A percentile compares a stretch with the other conserved stretches of the same genome.
phyloP scores from a whole-genome alignment of 2,888 invertebrate genomes.

The Melikaiella ostensackeni region DNA sequence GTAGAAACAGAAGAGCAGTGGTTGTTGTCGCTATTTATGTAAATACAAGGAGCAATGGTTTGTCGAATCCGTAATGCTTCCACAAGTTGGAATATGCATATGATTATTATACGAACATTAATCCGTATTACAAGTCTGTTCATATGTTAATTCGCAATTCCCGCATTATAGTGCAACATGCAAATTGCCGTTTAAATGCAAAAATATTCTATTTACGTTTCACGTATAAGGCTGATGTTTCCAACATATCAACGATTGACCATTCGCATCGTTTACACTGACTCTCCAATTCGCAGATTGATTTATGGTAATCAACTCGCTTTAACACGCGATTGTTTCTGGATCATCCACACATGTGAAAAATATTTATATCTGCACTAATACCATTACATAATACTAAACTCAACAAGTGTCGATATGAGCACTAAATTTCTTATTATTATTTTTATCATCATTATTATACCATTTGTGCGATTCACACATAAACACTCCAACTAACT shows the following conservation, averaged over 20 bases:
- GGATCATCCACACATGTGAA: background rate
- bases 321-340: background rate
- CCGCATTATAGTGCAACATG: conserved; percentile 46
- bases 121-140: conserved; percentile 66
- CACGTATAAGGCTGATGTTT: background rate
- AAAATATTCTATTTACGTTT: conserved; percentile 43
- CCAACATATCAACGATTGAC: conserved; percentile 2
- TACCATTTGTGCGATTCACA: too few species aligned
- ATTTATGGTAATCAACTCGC: background rate
- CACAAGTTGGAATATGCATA: conserved; percentile 67
- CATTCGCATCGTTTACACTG: conserved; percentile 2
- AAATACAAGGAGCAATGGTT: conserved; percentile 64
- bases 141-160: conserved; percentile 70
- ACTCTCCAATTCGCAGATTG: conserved; percentile 11
- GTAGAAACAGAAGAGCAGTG: conserved; percentile 49
- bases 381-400: too few species aligned
- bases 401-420: background rate
- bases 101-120: conserved; percentile 73
- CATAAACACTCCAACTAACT: too few species aligned
- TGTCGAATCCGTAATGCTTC: conserved; percentile 71
- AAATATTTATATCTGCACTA: background rate
- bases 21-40: conserved; percentile 71
- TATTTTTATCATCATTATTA: too few species aligned
- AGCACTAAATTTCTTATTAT: too few species aligned
- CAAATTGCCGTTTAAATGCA: conserved; percentile 52